phyloP scores from a whole-genome alignment of 2,797 vertebrate genomes.

The Channa striata region DNA sequence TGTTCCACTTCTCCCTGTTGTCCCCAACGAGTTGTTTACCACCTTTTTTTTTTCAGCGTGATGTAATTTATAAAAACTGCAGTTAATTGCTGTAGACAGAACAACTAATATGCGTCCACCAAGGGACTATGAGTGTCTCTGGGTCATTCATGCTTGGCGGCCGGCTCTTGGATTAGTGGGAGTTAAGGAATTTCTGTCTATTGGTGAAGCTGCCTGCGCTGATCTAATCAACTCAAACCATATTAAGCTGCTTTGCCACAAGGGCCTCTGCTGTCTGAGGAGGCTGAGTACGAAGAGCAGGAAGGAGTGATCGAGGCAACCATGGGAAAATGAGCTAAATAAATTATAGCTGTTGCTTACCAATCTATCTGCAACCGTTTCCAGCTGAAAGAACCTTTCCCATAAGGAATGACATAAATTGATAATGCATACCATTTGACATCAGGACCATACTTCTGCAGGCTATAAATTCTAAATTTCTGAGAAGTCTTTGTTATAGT shows the following conservation, averaged over 20 bases:
- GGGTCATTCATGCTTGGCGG: constrained; percentile 35
- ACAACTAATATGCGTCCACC: constrained; percentile 35
- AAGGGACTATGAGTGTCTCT: constrained; percentile 31
- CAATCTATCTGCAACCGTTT: constrained; percentile 21
- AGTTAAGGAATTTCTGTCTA: constrained; percentile 75
- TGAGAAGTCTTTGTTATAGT: too few relatives aligned
- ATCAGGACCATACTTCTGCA: neutral
- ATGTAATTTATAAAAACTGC: constrained; percentile 48
- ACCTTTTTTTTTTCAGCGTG: constrained; percentile 35
- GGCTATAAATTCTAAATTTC: too few relatives aligned
- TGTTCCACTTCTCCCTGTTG: constrained; percentile 27
- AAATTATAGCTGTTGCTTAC: constrained; percentile 72
- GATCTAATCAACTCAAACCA: constrained; percentile 84
- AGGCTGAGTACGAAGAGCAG: constrained; percentile 27
- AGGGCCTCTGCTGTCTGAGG: constrained; percentile 62
- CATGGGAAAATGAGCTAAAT: constrained; percentile 63
- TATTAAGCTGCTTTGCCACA: constrained; percentile 80
- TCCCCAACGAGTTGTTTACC: constrained; percentile 43
- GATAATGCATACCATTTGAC: neutral
- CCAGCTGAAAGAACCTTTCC: constrained; percentile 15
- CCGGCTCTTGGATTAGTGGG: constrained; percentile 69
- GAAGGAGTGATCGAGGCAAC: constrained; percentile 33
- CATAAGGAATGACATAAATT: constrained; percentile 18
- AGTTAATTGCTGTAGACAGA: constrained; percentile 44
- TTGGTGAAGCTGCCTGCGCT: constrained; percentile 71